These are phyloP conservation scores for Metacarcinus magister DNA, from an alignment of 2,888 invertebrate species.

Conservation along the genomic window DNA sequence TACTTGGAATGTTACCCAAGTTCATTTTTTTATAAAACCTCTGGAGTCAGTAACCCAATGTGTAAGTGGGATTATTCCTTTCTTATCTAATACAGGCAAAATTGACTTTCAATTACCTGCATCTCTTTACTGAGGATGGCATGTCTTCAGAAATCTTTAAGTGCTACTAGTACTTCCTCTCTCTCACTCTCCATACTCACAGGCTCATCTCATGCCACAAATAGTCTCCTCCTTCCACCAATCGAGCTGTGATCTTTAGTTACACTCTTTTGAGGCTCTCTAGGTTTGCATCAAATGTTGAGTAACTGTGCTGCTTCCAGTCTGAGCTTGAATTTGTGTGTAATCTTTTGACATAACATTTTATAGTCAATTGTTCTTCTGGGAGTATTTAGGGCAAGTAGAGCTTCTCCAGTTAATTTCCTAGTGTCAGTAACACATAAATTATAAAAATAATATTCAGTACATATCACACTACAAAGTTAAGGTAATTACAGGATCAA, in stretches of 20 bases:
- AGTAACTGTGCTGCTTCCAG: conserved; percentile 64
- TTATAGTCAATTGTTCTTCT: conserved; percentile 55
- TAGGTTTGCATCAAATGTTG: conserved; percentile 60
- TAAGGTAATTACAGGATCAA: neutral
- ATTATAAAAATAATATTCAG: neutral
- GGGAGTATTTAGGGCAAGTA: conserved; percentile 33
- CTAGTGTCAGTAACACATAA: neutral
- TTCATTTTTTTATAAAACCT: conserved; percentile 62
- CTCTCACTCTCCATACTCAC: conserved; percentile 62
- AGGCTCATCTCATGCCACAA: conserved; percentile 44
- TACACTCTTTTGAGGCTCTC: conserved; percentile 59
- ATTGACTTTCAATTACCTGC: conserved; percentile 62
- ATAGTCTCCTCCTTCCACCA: conserved; percentile 69
- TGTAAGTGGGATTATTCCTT: conserved; percentile 59
- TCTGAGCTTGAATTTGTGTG: conserved; percentile 60
- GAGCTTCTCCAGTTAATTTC: conserved; percentile 5
- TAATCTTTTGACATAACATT: conserved; percentile 46
- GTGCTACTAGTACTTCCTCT: conserved; percentile 57
- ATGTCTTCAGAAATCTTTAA: conserved; percentile 66
- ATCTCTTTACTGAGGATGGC: conserved; percentile 63
- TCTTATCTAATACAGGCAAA: conserved; percentile 61
- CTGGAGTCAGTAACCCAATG: conserved; percentile 62
- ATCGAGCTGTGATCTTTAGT: conserved; percentile 58
- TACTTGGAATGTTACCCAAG: conserved; percentile 67
- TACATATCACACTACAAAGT: neutral